Percentiles rank a stretch among this genome's conserved stretches.
Evolutionary conservation across 2,113 vertebrate genomes (phyloP).

Genomic region (Epinephelus lanceolatus): DNA sequence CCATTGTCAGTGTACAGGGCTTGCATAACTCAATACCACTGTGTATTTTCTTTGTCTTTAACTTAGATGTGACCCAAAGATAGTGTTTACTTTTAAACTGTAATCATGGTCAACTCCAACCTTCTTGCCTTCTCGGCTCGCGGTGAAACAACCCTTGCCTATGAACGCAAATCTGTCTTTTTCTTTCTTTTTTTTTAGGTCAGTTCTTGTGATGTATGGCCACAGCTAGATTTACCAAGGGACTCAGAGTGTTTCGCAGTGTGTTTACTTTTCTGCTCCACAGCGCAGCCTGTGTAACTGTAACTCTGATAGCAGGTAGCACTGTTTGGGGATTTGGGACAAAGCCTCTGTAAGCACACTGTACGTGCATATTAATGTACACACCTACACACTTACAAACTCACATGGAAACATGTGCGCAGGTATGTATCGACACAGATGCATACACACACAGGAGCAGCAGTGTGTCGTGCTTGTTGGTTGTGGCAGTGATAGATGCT

Average conservation of each 20-base stretch:
- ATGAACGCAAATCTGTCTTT: slow-evolving; percentile 62
- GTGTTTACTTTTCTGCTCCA: slow-evolving; percentile 73
- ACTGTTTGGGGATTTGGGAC: slow-evolving; percentile 61
- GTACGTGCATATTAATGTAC: slow-evolving; percentile 25
- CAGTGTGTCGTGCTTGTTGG: neutral
- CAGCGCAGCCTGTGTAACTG: slow-evolving; percentile 55
- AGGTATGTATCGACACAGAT: slow-evolving; percentile 4
- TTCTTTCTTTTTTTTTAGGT: slow-evolving; percentile 58
- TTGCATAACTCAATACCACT: neutral
- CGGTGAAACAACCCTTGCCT: slow-evolving; percentile 24
- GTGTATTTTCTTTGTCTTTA: neutral
- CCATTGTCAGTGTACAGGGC: neutral
- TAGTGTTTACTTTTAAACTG: slow-evolving; percentile 16
- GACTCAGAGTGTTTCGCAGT: slow-evolving; percentile 59
- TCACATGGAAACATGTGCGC: slow-evolving; percentile 11
- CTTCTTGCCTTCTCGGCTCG: slow-evolving; percentile 19
- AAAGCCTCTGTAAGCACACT: slow-evolving; percentile 30
- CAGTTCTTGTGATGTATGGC: slow-evolving; percentile 74
- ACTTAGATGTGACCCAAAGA: neutral
- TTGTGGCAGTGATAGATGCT: slow-evolving; percentile 65
- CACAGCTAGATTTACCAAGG: slow-evolving; percentile 62
- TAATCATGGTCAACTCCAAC: slow-evolving; percentile 19
- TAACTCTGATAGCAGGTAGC: slow-evolving; percentile 52
- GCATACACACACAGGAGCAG: slow-evolving; percentile 15
- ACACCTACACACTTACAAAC: slow-evolving; percentile 11